Evolutionary conservation across 1,140 invertebrate species (phyloP).

Genomic region (Radopholus similis): DNA sequence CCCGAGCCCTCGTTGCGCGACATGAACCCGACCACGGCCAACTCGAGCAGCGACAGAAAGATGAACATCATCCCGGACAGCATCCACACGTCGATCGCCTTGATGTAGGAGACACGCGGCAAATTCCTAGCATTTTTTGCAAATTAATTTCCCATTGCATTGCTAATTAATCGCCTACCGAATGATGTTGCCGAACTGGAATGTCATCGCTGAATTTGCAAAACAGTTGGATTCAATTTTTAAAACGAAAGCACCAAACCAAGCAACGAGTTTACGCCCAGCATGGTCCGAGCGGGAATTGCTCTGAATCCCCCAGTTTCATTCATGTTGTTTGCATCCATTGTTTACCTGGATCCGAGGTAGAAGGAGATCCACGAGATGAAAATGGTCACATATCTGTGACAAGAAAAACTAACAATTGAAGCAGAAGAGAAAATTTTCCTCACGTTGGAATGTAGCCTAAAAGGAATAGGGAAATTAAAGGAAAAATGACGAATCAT

Average conservation of each 20-base stretch:
- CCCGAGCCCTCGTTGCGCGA: constrained; percentile 55
- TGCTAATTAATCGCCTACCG: neutral
- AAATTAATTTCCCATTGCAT: too few relatives aligned
- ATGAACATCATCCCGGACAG: constrained; percentile 58
- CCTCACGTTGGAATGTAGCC: constrained; percentile 21
- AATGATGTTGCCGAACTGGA: constrained; percentile 60
- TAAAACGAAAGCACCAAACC: constrained; percentile 23
- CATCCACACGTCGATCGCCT: constrained; percentile 48
- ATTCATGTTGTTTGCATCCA: neutral
- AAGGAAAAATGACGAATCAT: neutral
- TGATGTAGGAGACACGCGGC: constrained; percentile 57
- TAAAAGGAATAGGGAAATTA: neutral
- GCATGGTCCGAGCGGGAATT: constrained; percentile 58
- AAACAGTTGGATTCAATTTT: constrained; percentile 11
- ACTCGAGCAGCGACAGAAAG: constrained; percentile 55
- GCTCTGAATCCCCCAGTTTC: constrained; percentile 39
- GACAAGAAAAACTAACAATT: constrained; percentile 14
- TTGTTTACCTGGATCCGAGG: constrained; percentile 44
- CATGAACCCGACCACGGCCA: constrained; percentile 59
- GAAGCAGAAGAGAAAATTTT: neutral
- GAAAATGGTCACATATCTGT: constrained; percentile 57
- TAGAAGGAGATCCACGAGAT: constrained; percentile 60
- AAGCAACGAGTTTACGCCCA: constrained; percentile 55
- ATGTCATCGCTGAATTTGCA: constrained; percentile 52
- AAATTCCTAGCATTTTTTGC: constrained; percentile 49